These are phyloP conservation scores for Anastrepha obliqua DNA, from an alignment of 1,140 invertebrate genomes.

Conservation along the genomic window DNA sequence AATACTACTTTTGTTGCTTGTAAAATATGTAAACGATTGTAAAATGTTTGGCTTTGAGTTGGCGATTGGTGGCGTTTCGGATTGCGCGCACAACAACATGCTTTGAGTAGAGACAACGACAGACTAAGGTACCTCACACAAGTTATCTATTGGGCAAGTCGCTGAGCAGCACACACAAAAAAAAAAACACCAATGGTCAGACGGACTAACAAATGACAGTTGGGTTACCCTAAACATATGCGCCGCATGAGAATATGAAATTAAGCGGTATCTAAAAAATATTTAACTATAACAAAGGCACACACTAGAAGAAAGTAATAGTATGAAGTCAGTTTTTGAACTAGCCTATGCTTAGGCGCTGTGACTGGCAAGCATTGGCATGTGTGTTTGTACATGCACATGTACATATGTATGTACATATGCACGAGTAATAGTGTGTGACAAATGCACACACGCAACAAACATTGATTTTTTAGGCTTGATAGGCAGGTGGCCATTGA, in stretches of 20 bases:
- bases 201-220: neutral
- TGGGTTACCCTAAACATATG: neutral
- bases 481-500: neutral
- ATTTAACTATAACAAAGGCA: neutral
- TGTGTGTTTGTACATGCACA: neutral
- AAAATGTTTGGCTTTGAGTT: slow-evolving; percentile 43
- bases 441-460: neutral
- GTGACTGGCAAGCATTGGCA: neutral
- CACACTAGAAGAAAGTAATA: neutral
- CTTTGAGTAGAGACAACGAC: slow-evolving; percentile 55
- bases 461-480: slow-evolving; percentile 13
- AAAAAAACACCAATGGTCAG: neutral
- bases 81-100: slow-evolving; percentile 55
- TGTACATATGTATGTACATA: neutral
- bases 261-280: neutral
- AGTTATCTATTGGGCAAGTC: neutral
- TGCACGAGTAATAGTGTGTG: neutral
- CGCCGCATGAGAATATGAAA: neutral
- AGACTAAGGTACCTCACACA: slow-evolving; percentile 29
- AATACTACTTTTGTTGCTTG: slow-evolving; percentile 23
- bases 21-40: slow-evolving; percentile 29
- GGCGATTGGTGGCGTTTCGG: slow-evolving; percentile 6
- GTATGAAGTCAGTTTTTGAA: neutral
- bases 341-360: slow-evolving; percentile 6
- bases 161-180: neutral